Conservation (phyloP, 2,888 invertebrate genomes). For the Heliconius aoede region DNA sequence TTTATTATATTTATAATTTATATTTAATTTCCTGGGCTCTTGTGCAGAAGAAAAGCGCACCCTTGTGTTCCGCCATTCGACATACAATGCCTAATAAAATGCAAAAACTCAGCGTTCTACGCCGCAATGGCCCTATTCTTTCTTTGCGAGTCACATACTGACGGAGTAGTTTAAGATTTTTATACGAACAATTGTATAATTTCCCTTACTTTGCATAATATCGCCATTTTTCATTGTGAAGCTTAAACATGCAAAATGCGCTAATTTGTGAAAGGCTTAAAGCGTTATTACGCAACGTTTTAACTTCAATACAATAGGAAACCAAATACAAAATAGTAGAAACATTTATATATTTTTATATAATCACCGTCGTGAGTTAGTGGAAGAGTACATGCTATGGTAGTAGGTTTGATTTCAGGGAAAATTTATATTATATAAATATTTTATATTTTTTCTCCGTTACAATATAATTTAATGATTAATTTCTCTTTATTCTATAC, state of each 20-base stretch:
- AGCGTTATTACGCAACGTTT: constrained; percentile 23
- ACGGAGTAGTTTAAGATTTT: neutral
- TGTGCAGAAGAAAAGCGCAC: too few relatives aligned
- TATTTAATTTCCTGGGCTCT: too few relatives aligned
- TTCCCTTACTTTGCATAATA: neutral
- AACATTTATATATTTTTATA: constrained; percentile 10
- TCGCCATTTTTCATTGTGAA: constrained; percentile 17
- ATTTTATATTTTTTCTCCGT: neutral
- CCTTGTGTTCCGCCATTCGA: too few relatives aligned
- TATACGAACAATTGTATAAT: constrained; percentile 22
- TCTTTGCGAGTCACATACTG: neutral
- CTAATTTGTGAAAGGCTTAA: constrained; percentile 37
- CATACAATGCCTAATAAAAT: too few relatives aligned
- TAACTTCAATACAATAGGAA: constrained; percentile 23
- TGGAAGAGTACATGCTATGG: neutral
- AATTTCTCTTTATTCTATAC: too few relatives aligned
- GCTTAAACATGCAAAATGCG: constrained; percentile 21
- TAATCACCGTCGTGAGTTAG: neutral
- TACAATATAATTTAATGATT: too few relatives aligned
- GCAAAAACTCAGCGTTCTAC: neutral
- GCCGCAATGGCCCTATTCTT: neutral
- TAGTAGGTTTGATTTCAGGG: neutral
- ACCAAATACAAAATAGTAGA: neutral
- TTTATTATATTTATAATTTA: too few relatives aligned
- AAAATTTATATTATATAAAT: neutral